Conservation (phyloP, 1,140 invertebrate genomes). For the Metaphire vulgaris region DNA sequence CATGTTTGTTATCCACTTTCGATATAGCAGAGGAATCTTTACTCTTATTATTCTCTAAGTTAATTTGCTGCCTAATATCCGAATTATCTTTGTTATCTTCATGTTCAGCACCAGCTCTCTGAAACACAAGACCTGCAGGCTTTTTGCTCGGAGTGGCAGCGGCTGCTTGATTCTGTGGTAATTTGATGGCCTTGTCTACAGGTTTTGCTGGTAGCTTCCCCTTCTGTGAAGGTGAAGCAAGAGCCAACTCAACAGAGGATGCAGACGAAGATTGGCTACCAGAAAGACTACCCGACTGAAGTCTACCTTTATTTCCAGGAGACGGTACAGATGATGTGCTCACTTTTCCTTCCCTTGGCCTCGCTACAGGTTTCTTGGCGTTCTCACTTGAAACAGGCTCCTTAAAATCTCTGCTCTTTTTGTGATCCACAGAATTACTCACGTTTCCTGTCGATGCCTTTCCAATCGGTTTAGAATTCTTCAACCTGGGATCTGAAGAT, state of each 20-base stretch:
- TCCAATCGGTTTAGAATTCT: too few relatives aligned
- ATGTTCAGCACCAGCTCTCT: background rate
- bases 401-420: background rate
- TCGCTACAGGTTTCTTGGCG: background rate
- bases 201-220: background rate
- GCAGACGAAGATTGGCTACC: background rate
- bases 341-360: too few relatives aligned
- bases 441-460: too few relatives aligned
- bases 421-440: background rate
- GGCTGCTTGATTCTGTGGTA: background rate
- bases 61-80: too few relatives aligned
- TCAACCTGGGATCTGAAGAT: too few relatives aligned
- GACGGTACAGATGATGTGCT: background rate
- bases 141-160: background rate
- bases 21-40: constrained; percentile 14
- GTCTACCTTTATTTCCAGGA: background rate
- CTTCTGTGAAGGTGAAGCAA: background rate
- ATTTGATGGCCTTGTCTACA: background rate
- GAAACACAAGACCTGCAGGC: constrained; percentile 9
- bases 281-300: background rate
- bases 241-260: background rate
- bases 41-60: too few relatives aligned
- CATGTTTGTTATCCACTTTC: background rate
- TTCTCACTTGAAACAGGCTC: background rate
- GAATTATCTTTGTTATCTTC: background rate